Percentiles rank a stretch among this genome's conserved stretches.
These are phyloP conservation scores for Passer domesticus DNA, from an alignment of 2,113 vertebrate genomes.

Conservation along the genomic window DNA sequence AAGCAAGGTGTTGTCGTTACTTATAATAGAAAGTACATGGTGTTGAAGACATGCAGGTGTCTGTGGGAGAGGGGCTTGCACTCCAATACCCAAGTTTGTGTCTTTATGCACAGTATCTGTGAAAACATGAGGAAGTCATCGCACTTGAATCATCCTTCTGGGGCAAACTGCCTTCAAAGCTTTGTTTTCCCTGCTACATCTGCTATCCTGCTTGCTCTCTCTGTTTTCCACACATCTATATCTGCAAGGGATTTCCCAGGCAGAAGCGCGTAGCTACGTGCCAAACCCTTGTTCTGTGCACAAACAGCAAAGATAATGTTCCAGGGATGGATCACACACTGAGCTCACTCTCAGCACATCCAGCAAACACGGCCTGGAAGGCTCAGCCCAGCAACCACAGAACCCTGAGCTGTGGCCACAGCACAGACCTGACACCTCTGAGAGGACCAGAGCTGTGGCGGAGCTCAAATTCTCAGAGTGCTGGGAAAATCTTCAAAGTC, in stretches of 20 bases:
- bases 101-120: neutral
- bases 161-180: neutral
- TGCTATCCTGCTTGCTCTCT: neutral
- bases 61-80: neutral
- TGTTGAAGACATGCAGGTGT: neutral
- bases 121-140: neutral
- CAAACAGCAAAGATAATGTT: neutral
- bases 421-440: rapidly evolving
- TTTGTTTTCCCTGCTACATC: neutral
- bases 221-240: neutral
- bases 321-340: neutral
- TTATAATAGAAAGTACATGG: neutral
- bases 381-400: neutral
- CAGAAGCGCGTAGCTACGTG: neutral
- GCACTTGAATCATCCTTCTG: neutral
- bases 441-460: neutral
- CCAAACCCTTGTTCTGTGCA: neutral
- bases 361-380: neutral
- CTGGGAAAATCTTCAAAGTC: neutral
- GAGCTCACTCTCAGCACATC: neutral
- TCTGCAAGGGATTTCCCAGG: neutral
- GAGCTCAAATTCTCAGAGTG: neutral
- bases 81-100: neutral
- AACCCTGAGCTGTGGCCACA: neutral
- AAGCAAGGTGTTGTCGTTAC: neutral